Percentiles rank a stretch among this genome's conserved stretches.
Evolutionary conservation across 2,888 invertebrate species (phyloP).

Genomic region (Pristionchus entomophagus): DNA sequence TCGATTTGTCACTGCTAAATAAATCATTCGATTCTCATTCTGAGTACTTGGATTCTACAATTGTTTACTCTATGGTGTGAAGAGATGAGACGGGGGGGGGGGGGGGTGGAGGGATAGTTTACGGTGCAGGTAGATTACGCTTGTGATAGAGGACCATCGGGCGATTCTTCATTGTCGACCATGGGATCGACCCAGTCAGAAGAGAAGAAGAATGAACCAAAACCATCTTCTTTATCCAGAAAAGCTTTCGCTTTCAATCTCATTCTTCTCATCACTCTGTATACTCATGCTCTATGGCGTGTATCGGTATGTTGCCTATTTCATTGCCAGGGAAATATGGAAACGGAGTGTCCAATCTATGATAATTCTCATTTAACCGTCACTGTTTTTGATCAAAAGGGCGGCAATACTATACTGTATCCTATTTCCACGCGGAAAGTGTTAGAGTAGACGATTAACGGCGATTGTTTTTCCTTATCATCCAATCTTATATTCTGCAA

Average conservation of each 20-base stretch:
- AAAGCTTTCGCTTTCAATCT: neutral
- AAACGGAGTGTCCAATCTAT: neutral
- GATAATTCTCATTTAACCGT: neutral
- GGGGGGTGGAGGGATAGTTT: conserved; percentile 34
- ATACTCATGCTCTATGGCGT: conserved; percentile 8
- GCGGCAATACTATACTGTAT: neutral
- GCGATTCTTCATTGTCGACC: neutral
- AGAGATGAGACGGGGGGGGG: too few relatives aligned
- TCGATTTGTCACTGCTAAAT: neutral
- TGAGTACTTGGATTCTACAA: neutral
- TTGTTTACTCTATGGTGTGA: neutral
- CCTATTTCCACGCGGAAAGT: neutral
- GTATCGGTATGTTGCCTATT: neutral
- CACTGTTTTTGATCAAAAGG: neutral
- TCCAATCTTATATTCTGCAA: neutral
- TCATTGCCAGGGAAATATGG: too few relatives aligned
- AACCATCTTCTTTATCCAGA: neutral
- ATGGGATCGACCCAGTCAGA: neutral
- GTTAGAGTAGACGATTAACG: neutral
- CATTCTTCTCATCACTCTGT: neutral
- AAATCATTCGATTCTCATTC: too few relatives aligned
- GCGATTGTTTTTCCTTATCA: neutral
- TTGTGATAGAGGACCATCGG: neutral
- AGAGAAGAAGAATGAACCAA: neutral
- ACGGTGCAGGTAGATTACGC: neutral